phyloP scores from a whole-genome alignment of 2,113 vertebrate genomes.

The Sander vitreus region DNA sequence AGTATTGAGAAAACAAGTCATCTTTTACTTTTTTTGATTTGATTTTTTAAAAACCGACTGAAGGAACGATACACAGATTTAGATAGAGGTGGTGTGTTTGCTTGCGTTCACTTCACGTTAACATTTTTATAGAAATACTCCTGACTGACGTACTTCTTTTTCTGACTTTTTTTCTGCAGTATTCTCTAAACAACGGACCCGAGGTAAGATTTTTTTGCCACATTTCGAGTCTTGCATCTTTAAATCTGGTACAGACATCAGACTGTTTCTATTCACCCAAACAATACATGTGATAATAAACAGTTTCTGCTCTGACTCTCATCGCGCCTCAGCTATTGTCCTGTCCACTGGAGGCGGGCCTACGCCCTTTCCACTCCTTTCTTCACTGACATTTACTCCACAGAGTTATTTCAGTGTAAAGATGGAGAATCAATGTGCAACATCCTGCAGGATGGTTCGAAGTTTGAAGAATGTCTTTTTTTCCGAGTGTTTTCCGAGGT shows the following conservation, averaged over 20 bases:
- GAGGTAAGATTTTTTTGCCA: constrained; percentile 56
- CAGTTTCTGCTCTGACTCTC: constrained; percentile 11
- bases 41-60: too few relatives aligned
- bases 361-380: constrained; percentile 17
- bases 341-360: neutral
- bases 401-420: neutral
- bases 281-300: constrained; percentile 6
- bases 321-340: constrained; percentile 29
- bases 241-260: neutral
- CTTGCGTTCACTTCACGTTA: neutral
- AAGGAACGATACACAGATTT: too few relatives aligned
- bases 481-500: too few relatives aligned
- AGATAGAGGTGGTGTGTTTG: too few relatives aligned
- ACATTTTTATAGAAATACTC: neutral
- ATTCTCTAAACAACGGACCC: constrained; percentile 5
- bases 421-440: neutral
- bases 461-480: too few relatives aligned
- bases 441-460: neutral
- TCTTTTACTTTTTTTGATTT: too few relatives aligned
- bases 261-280: neutral
- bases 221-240: neutral
- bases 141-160: neutral
- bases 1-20: too few relatives aligned
- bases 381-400: constrained; percentile 15
- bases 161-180: constrained; percentile 47